Percentiles rank a stretch among this genome's conserved stretches.
Conservation (phyloP, 2,888 invertebrate species). For the Pristionchus exspectatus region DNA sequence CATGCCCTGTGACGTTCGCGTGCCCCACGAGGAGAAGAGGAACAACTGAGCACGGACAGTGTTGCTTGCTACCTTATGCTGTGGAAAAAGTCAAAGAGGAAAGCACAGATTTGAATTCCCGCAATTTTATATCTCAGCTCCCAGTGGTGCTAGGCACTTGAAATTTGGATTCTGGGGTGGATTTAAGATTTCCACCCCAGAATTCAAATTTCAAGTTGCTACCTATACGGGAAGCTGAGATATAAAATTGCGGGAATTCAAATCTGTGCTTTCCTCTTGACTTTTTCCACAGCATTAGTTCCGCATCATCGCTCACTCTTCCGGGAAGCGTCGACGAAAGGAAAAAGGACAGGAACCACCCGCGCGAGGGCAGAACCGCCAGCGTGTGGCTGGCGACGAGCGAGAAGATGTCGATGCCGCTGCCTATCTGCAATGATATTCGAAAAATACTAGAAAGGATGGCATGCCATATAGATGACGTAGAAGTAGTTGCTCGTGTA, state of each 20-base stretch:
- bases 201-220: too few species aligned
- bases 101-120: too few species aligned
- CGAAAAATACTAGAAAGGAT: neutral
- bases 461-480: neutral
- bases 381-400: neutral
- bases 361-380: neutral
- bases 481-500: constrained; percentile 12
- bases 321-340: neutral
- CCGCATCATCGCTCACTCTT: neutral
- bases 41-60: neutral
- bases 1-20: neutral
- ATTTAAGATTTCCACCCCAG: neutral
- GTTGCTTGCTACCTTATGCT: neutral
- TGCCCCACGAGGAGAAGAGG: constrained; percentile 11
- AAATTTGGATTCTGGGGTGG: neutral
- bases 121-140: too few species aligned
- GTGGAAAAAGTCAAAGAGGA: too few species aligned
- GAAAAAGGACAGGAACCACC: neutral
- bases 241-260: too few species aligned
- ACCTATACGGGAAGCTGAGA: too few species aligned
- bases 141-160: too few species aligned
- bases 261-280: too few species aligned
- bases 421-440: neutral
- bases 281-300: too few species aligned
- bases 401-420: neutral